Percentiles rank a stretch among this genome's conserved stretches.
These are phyloP conservation scores for Panthera leo DNA, from an alignment of 2,113 vertebrate genomes.

Conservation along the genomic window DNA sequence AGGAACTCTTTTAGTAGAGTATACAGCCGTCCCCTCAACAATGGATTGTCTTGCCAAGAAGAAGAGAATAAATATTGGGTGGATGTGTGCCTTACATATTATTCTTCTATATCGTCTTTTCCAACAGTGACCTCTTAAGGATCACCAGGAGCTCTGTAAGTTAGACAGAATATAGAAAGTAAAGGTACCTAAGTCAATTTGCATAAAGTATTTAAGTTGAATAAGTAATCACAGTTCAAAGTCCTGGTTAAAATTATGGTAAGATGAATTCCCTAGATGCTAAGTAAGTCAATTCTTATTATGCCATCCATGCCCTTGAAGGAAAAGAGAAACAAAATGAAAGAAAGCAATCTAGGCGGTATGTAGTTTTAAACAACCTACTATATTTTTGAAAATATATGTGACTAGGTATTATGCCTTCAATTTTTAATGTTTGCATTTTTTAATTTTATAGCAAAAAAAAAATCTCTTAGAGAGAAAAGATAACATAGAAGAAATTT, in stretches of 20 bases:
- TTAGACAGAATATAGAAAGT: background rate
- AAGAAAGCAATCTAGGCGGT: background rate
- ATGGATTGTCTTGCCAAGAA: background rate
- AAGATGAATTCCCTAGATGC: background rate
- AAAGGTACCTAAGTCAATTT: background rate
- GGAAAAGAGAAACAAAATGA: background rate
- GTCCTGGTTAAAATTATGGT: background rate
- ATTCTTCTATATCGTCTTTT: background rate
- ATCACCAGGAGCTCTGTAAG: background rate
- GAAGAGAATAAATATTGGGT: background rate
- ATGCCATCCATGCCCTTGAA: background rate
- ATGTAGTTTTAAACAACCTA: background rate
- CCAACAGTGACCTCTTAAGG: background rate
- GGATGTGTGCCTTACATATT: background rate
- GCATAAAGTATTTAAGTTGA: background rate
- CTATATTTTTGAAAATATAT: background rate
- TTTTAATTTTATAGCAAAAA: background rate
- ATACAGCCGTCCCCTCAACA: background rate
- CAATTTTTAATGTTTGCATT: background rate
- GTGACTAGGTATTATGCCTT: background rate
- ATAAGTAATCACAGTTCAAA: background rate
- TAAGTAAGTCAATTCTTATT: constrained; percentile 25
- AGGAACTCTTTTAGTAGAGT: background rate
- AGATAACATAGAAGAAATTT: background rate
- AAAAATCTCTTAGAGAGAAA: background rate